Evolutionary conservation across 2,888 invertebrate genomes (phyloP).

Genomic region (Chydorus sphaericus): DNA sequence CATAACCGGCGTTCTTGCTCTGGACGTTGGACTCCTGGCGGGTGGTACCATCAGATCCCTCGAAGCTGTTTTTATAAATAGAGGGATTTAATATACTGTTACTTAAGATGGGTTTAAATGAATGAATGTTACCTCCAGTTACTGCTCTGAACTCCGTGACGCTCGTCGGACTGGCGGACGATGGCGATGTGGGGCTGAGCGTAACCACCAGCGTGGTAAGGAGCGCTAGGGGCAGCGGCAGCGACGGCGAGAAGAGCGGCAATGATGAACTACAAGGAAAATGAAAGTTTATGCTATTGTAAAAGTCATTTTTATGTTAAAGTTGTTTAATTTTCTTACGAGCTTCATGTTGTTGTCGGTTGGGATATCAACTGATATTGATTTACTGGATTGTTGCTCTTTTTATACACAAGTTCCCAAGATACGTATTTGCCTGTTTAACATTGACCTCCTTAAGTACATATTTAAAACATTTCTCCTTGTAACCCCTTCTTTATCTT

Average conservation of each 20-base stretch:
- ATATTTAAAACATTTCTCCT: too few relatives aligned
- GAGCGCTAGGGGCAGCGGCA: neutral
- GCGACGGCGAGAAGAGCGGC: slow-evolving; percentile 5
- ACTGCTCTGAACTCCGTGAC: slow-evolving; percentile 4
- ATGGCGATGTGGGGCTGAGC: slow-evolving; percentile 1
- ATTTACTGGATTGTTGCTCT: too few relatives aligned
- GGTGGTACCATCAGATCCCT: neutral
- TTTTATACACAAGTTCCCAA: too few relatives aligned
- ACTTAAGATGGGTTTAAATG: neutral
- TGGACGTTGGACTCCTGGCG: slow-evolving; percentile 1
- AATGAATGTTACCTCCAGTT: slow-evolving; percentile 9
- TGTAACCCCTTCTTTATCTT: too few relatives aligned
- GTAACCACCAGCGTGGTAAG: neutral
- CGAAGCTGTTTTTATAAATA: neutral
- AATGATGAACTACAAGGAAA: neutral
- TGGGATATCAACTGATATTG: neutral
- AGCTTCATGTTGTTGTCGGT: neutral
- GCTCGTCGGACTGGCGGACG: slow-evolving; percentile 3
- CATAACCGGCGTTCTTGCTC: neutral
- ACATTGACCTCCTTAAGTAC: too few relatives aligned
- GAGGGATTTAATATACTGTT: too few relatives aligned
- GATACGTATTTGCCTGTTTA: too few relatives aligned
- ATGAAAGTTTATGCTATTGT: too few relatives aligned
- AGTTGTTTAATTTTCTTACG: neutral
- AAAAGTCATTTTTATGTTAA: neutral